Evolutionary conservation across 2,888 invertebrate species (phyloP).

Genomic region (Caprella mutica): DNA sequence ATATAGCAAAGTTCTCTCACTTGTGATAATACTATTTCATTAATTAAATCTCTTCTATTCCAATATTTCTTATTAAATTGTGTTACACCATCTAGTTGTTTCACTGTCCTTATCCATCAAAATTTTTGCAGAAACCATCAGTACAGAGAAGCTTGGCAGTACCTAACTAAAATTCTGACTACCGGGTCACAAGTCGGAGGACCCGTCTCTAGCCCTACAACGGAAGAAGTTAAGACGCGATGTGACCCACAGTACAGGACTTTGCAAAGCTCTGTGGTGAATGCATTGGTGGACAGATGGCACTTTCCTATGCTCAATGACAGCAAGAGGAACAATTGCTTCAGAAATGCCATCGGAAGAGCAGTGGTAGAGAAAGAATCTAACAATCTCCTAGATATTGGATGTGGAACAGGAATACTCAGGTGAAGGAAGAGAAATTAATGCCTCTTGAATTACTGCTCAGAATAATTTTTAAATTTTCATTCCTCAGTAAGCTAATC

Average conservation of each 20-base stretch:
- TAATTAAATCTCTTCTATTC: not conserved
- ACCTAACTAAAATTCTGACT: too few relatives aligned
- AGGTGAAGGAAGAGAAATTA: too few relatives aligned
- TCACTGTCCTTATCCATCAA: not conserved
- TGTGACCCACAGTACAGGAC: not conserved
- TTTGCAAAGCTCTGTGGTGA: conserved; percentile 11
- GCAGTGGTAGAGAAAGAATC: conserved; percentile 41
- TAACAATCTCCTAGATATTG: conserved; percentile 67
- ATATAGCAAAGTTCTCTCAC: not conserved
- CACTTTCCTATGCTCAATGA: conserved; percentile 76
- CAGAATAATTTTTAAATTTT: too few relatives aligned
- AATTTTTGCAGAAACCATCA: not conserved
- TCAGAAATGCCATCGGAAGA: conserved; percentile 51
- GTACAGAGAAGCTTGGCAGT: conserved; percentile 7
- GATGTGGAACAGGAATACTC: conserved; percentile 63
- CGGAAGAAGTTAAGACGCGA: not conserved
- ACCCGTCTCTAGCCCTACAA: too few relatives aligned
- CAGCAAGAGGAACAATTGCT: conserved; percentile 53
- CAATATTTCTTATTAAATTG: not conserved
- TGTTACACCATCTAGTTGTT: too few relatives aligned
- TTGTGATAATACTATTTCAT: not conserved
- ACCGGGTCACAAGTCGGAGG: too few relatives aligned
- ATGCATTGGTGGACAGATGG: conserved; percentile 45
- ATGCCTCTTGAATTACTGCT: too few relatives aligned
- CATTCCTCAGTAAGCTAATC: too few relatives aligned